These are phyloP conservation scores for Theretra japonica DNA, from an alignment of 2,888 invertebrate species.

Conservation along the genomic window DNA sequence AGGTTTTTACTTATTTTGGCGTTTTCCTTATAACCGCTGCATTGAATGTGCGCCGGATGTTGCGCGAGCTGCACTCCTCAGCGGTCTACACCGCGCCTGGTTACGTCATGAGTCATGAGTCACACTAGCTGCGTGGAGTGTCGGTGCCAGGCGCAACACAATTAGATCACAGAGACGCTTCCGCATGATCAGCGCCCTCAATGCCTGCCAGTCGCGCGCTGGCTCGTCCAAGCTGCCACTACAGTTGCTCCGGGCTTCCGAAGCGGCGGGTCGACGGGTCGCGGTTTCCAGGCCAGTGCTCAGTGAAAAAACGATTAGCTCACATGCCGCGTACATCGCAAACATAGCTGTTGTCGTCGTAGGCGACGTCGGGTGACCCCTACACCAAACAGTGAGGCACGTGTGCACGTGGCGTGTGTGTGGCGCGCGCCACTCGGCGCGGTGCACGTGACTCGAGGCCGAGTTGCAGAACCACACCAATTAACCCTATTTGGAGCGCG, in stretches of 20 bases:
- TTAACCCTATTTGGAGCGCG: background rate
- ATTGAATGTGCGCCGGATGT: background rate
- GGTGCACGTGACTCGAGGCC: background rate
- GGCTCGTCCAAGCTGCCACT: too few relatives aligned
- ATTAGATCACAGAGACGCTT: background rate
- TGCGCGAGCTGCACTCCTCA: background rate
- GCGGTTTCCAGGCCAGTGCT: background rate
- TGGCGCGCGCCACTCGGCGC: background rate
- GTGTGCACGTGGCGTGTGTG: background rate
- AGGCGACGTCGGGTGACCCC: background rate
- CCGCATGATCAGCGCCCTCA: background rate
- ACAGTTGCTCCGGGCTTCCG: background rate
- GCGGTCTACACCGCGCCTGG: too few relatives aligned
- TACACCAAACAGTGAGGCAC: background rate
- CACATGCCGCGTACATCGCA: background rate
- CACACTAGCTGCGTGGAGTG: too few relatives aligned
- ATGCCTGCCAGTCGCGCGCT: too few relatives aligned
- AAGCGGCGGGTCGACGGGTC: background rate
- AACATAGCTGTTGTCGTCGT: background rate
- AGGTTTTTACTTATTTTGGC: background rate
- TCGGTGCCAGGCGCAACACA: background rate
- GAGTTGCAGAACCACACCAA: conserved; percentile 3
- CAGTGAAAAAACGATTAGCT: background rate
- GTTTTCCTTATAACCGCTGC: background rate
- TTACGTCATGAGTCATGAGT: too few relatives aligned